Evolutionary conservation across 2,113 vertebrate genomes (phyloP).

Genomic region (Antennarius striatus): DNA sequence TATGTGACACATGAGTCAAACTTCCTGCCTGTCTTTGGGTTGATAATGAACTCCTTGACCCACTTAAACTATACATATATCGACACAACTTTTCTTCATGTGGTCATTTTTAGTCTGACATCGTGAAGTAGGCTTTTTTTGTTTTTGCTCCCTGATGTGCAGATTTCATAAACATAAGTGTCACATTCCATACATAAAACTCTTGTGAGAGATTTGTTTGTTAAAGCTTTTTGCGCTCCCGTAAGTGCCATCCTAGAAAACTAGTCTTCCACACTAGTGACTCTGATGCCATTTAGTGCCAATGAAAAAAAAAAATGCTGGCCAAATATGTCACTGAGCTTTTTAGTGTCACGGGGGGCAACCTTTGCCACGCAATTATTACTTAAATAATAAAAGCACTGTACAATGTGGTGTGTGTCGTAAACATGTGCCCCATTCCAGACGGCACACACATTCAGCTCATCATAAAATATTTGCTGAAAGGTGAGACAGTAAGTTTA

Average conservation of each 20-base stretch:
- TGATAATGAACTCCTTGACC: constrained; percentile 32
- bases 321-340: constrained; percentile 65
- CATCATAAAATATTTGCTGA: constrained; percentile 1
- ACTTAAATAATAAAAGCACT: constrained; percentile 41
- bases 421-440: not conserved
- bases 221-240: constrained; percentile 12
- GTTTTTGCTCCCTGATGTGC: constrained; percentile 1
- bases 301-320: constrained; percentile 8
- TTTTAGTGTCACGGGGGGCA: constrained; percentile 40
- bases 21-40: constrained; percentile 3
- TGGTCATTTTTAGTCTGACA: not conserved
- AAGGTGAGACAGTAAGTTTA: no score
- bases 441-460: constrained; percentile 9
- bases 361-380: constrained; percentile 26
- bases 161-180: not conserved
- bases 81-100: constrained; percentile 8
- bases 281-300: constrained; percentile 37
- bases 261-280: constrained; percentile 49
- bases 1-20: constrained; percentile 23
- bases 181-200: not conserved
- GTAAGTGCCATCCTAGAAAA: constrained; percentile 31
- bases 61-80: constrained; percentile 21
- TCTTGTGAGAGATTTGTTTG: constrained; percentile 2
- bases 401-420: constrained; percentile 23
- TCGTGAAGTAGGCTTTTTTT: not conserved